These are phyloP conservation scores for Hypena proboscidalis DNA, from an alignment of 2,888 invertebrate species.

Conservation along the genomic window DNA sequence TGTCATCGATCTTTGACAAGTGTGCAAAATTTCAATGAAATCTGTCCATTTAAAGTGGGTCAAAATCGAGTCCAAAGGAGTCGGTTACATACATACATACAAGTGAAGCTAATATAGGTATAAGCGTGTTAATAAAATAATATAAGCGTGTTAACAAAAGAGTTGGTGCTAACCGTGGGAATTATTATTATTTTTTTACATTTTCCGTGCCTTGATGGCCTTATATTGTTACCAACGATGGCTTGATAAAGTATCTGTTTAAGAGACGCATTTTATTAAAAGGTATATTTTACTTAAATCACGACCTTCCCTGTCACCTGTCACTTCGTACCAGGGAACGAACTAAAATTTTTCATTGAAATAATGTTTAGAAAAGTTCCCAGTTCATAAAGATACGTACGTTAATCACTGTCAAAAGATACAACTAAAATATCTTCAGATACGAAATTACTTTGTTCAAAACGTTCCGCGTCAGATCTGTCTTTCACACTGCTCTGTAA, in stretches of 20 bases:
- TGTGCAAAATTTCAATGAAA: too few species aligned
- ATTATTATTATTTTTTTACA: too few species aligned
- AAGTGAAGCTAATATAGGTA: too few species aligned
- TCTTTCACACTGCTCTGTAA: slow-evolving; percentile 34
- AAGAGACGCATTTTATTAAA: slow-evolving; percentile 30
- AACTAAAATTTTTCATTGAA: slow-evolving; percentile 22
- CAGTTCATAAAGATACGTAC: slow-evolving; percentile 36
- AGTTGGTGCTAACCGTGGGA: too few species aligned
- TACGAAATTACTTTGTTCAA: slow-evolving; percentile 38
- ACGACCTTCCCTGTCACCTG: slow-evolving; percentile 16
- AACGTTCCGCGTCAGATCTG: slow-evolving; percentile 31
- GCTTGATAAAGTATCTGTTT: slow-evolving; percentile 5
- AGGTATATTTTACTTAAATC: slow-evolving; percentile 25
- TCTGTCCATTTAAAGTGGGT: too few species aligned
- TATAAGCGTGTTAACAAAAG: too few species aligned
- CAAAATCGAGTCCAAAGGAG: too few species aligned
- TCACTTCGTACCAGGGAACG: slow-evolving; percentile 12
- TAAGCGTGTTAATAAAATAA: too few species aligned
- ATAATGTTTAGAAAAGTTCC: slow-evolving; percentile 22
- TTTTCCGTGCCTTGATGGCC: too few species aligned
- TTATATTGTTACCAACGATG: too few species aligned
- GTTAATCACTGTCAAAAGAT: slow-evolving; percentile 43
- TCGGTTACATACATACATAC: too few species aligned
- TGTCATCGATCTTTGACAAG: too few species aligned
- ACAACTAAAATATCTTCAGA: slow-evolving; percentile 31